A percentile compares a stretch with the other conserved stretches of the same genome.
These are phyloP conservation scores for Noctua pronuba DNA, from an alignment of 2,888 invertebrate species.

Conservation along the genomic window DNA sequence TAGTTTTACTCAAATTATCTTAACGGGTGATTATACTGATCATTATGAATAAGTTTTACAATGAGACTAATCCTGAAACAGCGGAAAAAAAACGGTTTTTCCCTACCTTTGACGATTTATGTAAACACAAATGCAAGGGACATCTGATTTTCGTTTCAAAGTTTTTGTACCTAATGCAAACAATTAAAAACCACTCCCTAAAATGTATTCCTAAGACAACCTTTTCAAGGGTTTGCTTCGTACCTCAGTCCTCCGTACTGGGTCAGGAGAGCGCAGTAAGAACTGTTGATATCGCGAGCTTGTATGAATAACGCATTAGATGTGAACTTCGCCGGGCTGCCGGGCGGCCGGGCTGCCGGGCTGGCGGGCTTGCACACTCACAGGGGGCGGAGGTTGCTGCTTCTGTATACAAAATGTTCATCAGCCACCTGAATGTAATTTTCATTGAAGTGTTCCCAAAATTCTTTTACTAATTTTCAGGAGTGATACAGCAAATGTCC, in stretches of 20 bases:
- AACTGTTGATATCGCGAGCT: constrained; percentile 45
- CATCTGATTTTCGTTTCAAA: background rate
- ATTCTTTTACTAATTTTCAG: background rate
- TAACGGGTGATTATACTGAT: background rate
- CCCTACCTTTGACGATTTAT: background rate
- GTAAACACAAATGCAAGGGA: background rate
- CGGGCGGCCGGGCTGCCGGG: background rate
- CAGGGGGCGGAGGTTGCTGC: constrained; percentile 6
- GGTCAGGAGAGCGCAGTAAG: constrained; percentile 51
- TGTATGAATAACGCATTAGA: constrained; percentile 61
- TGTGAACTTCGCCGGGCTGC: constrained; percentile 27
- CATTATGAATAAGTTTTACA: background rate
- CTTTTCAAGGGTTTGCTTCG: background rate
- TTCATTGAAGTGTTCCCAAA: background rate
- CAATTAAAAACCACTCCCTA: background rate
- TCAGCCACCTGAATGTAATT: background rate
- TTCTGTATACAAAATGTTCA: constrained; percentile 8
- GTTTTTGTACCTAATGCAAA: background rate
- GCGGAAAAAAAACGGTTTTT: background rate
- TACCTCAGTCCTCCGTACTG: constrained; percentile 19
- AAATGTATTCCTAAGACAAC: background rate
- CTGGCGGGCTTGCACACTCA: background rate
- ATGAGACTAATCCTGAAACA: background rate
- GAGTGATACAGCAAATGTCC: background rate
- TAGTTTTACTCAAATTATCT: background rate